Conservation (phyloP, 2,113 vertebrate genomes). For the Himantopus leucocephalus region DNA sequence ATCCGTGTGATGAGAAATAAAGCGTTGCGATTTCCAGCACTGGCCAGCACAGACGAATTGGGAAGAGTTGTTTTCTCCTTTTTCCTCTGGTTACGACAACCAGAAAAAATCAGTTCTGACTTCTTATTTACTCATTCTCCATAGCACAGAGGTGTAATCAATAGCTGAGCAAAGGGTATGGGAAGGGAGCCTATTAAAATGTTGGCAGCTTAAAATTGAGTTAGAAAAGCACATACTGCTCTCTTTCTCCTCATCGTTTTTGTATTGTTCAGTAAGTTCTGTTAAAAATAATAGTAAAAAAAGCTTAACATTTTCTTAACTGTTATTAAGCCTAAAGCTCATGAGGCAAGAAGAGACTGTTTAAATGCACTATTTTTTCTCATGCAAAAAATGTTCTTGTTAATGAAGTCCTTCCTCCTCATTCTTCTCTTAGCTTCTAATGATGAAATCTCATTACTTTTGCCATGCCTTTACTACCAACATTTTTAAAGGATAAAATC, state of each 20-base stretch:
- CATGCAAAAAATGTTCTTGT: neutral
- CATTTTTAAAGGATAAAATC: neutral
- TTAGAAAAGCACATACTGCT: neutral
- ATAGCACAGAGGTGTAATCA: neutral
- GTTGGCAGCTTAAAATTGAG: neutral
- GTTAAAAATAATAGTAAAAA: neutral
- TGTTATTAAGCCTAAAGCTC: neutral
- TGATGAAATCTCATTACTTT: neutral
- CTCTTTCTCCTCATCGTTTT: neutral
- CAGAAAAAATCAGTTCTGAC: neutral
- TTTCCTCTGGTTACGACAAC: neutral
- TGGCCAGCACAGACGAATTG: rapidly evolving
- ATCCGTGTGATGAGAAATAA: neutral
- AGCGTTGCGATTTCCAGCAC: neutral
- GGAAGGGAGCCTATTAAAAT: neutral
- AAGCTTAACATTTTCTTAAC: neutral
- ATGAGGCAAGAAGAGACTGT: neutral
- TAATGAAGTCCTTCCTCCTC: neutral
- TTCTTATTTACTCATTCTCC: neutral
- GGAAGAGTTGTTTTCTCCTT: neutral
- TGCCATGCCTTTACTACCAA: neutral
- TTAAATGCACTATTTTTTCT: neutral
- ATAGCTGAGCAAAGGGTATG: neutral
- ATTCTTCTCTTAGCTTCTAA: neutral
- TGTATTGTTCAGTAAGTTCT: neutral